Evolutionary conservation across 1,140 invertebrate genomes (phyloP).

Genomic region (Ceratitis capitata): DNA sequence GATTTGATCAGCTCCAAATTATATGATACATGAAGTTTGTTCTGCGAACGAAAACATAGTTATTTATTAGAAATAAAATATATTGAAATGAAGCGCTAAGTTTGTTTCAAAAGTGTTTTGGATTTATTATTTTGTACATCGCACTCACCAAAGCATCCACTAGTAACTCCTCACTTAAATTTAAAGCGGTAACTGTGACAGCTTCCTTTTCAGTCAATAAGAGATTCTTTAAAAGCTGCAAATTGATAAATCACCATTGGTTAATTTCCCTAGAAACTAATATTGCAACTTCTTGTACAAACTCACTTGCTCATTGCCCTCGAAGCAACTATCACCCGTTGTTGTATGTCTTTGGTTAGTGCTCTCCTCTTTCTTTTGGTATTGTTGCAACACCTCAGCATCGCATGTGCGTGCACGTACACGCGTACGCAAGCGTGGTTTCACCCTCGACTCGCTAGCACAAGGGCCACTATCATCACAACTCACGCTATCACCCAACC

Average conservation of each 20-base stretch:
- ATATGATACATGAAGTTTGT: conserved; percentile 58
- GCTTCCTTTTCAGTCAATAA: conserved; percentile 50
- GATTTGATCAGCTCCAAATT: conserved; percentile 51
- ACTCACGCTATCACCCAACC: conserved; percentile 26
- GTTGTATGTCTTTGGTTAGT: background rate
- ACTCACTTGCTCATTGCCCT: background rate
- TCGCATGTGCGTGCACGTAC: background rate
- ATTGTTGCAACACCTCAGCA: background rate
- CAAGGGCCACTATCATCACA: background rate
- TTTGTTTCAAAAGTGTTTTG: too few species aligned
- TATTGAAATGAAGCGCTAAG: too few species aligned
- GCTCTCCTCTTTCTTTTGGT: background rate
- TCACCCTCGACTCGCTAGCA: background rate
- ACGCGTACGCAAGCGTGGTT: background rate
- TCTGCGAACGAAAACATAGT: conserved; percentile 2
- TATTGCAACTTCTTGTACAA: too few species aligned
- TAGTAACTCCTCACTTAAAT: conserved; percentile 55
- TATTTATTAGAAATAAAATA: background rate
- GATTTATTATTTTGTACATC: background rate
- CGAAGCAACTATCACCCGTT: background rate
- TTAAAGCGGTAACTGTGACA: conserved; percentile 51
- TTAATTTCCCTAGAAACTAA: too few species aligned
- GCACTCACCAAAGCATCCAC: conserved; percentile 54
- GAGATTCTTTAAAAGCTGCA: conserved; percentile 51
- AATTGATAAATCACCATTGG: too few species aligned